Conservation (phyloP, 92 coral and sea anemone genomes). For the Siderastrea radians region DNA sequence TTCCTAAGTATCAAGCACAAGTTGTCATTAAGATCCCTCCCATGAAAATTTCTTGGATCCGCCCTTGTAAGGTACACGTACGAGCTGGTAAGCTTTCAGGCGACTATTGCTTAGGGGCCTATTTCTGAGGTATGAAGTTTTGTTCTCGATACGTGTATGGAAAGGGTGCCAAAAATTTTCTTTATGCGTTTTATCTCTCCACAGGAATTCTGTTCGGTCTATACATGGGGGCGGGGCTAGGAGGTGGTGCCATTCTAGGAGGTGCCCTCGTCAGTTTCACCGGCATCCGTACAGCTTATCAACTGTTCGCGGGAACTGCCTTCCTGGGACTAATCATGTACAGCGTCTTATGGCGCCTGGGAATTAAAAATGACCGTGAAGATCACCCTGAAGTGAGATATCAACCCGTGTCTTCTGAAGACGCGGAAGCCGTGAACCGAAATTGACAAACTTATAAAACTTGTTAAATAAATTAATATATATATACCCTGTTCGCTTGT, state of each 20-base stretch:
- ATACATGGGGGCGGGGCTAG: slow-evolving; percentile 1
- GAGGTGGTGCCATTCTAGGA: not conserved
- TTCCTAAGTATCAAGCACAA: too few relatives aligned
- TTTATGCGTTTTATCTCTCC: not conserved
- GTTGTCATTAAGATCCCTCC: too few relatives aligned
- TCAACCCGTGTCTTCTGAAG: not conserved
- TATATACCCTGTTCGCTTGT: too few relatives aligned
- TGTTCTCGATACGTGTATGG: too few relatives aligned
- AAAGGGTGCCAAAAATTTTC: not conserved
- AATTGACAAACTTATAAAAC: too few relatives aligned
- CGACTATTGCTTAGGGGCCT: too few relatives aligned
- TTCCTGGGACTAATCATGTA: not conserved
- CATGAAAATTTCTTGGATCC: too few relatives aligned
- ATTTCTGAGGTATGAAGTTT: too few relatives aligned
- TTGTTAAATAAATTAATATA: too few relatives aligned
- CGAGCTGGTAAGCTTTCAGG: too few relatives aligned
- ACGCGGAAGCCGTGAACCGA: too few relatives aligned
- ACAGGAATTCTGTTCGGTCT: not conserved
- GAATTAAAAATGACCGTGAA: not conserved
- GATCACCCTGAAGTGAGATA: not conserved
- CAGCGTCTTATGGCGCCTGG: not conserved
- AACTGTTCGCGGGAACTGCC: not conserved
- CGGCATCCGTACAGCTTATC: slow-evolving; percentile 9
- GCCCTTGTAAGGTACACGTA: too few relatives aligned
- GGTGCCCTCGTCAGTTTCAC: not conserved